Evolutionary conservation across 2,888 invertebrate genomes (phyloP).

Genomic region (Caenorhabditis auriculariae): DNA sequence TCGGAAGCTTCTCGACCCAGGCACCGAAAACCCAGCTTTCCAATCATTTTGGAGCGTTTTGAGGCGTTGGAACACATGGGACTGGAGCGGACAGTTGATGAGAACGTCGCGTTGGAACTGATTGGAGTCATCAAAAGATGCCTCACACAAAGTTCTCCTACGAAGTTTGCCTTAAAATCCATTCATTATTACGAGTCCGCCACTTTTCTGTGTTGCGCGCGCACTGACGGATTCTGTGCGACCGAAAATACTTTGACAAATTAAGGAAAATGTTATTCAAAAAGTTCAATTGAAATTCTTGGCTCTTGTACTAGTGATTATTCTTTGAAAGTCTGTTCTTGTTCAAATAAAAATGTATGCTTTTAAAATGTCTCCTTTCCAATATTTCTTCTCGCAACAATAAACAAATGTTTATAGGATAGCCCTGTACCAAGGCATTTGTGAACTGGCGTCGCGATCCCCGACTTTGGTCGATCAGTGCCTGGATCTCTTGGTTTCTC

Average conservation of each 20-base stretch:
- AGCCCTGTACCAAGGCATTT: slow-evolving; percentile 29
- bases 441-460: slow-evolving; percentile 24
- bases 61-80: slow-evolving; percentile 30
- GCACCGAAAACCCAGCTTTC: too few species aligned
- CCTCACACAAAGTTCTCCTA: slow-evolving; percentile 27
- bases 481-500: slow-evolving; percentile 30
- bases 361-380: too few species aligned
- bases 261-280: background rate
- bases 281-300: too few species aligned
- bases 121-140: slow-evolving; percentile 30
- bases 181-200: too few species aligned
- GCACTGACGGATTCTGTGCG: background rate
- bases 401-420: slow-evolving; percentile 3
- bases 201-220: too few species aligned
- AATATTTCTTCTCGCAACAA: too few species aligned
- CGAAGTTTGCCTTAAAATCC: slow-evolving; percentile 17
- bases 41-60: too few species aligned
- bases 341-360: too few species aligned
- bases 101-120: slow-evolving; percentile 28
- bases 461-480: slow-evolving; percentile 30
- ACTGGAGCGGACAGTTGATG: slow-evolving; percentile 22
- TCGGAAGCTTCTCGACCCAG: slow-evolving; percentile 40
- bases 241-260: background rate
- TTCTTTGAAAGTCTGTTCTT: too few species aligned
- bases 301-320: too few species aligned